A percentile compares a stretch with the other conserved stretches of the same genome.
These are phyloP conservation scores for Champsocephalus esox DNA, from an alignment of 2,797 vertebrate species.

Conservation along the genomic window DNA sequence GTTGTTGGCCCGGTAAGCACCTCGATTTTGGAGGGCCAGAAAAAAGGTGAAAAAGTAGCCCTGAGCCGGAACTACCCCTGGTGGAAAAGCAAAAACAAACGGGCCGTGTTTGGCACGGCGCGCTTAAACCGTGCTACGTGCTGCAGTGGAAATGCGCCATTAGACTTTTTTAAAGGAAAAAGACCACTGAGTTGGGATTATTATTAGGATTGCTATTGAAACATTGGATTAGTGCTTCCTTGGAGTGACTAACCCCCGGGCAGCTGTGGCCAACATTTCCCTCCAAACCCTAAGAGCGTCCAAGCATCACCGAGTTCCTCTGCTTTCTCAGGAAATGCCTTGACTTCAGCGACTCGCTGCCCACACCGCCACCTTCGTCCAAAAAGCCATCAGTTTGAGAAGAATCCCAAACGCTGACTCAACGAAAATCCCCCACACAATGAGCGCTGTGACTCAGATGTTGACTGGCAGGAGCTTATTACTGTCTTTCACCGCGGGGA, in stretches of 20 bases:
- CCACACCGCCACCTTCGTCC: constrained; percentile 6
- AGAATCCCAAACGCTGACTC: constrained; percentile 31
- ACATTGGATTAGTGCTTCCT: not conserved
- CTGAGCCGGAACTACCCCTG: no score
- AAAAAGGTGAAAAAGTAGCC: no score
- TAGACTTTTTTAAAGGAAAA: not conserved
- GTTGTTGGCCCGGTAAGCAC: no score
- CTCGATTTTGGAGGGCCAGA: no score
- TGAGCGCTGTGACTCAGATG: constrained; percentile 34
- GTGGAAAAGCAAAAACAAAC: no score
- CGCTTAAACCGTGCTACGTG: no score
- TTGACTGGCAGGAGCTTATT: constrained; percentile 30
- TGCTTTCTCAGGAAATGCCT: constrained; percentile 52
- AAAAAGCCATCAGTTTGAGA: constrained; percentile 8
- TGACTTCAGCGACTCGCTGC: constrained; percentile 26
- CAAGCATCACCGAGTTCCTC: constrained; percentile 26
- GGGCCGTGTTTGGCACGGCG: no score
- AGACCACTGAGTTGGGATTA: not conserved
- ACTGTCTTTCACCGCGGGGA: constrained; percentile 15
- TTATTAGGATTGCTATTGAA: not conserved
- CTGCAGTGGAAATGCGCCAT: no score
- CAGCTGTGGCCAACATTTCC: constrained; percentile 30
- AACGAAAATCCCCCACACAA: constrained; percentile 19
- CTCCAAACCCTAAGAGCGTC: not conserved
- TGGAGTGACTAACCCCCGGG: not conserved